Evolutionary conservation across 2,113 vertebrate genomes (phyloP).

Genomic region (Laticauda laticaudata): DNA sequence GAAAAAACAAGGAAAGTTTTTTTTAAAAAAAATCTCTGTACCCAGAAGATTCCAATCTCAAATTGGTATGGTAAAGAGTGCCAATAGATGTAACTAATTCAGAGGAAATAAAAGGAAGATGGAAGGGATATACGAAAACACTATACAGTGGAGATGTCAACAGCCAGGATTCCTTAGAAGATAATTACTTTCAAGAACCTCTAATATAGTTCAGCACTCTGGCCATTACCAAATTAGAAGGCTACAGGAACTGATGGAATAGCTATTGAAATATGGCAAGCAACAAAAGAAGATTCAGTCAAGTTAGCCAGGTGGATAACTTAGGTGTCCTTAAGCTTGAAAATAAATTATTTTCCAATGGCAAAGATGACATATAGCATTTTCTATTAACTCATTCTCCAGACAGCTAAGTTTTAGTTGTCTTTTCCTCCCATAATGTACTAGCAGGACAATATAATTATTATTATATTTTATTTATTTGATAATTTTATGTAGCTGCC

Average conservation of each 20-base stretch:
- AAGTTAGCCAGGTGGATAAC: neutral
- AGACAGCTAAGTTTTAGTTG: neutral
- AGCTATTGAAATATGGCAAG: neutral
- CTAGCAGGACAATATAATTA: neutral
- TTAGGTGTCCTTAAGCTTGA: neutral
- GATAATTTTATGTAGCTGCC: neutral
- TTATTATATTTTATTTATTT: neutral
- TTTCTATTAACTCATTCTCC: neutral
- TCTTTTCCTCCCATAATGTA: neutral
- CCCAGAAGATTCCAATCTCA: neutral
- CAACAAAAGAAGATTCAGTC: neutral
- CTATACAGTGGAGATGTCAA: neutral
- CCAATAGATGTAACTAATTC: neutral
- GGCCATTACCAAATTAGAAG: neutral
- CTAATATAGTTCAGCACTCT: neutral
- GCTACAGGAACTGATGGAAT: neutral
- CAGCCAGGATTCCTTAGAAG: neutral
- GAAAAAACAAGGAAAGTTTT: neutral
- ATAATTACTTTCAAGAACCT: neutral
- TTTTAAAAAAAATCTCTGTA: neutral
- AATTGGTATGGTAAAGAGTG: neutral
- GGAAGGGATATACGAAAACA: neutral
- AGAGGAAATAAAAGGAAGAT: neutral
- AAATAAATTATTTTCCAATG: neutral
- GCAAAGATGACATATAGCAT: neutral